Conservation (phyloP, 1,140 invertebrate species). For the Tetramorium alpestre region DNA sequence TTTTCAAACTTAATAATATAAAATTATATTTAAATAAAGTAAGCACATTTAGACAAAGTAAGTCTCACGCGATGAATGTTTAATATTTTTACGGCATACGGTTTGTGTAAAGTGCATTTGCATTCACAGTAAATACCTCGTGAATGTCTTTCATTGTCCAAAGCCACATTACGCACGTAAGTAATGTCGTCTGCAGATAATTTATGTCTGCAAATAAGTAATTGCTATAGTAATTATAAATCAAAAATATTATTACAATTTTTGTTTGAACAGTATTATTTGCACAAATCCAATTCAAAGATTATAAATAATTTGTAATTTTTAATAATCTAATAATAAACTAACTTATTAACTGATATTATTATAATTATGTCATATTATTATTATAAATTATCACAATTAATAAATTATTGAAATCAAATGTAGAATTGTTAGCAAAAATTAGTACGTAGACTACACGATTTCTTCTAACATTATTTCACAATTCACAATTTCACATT, state of each 20-base stretch:
- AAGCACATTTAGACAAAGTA: background rate
- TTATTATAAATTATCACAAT: background rate
- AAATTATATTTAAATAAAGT: background rate
- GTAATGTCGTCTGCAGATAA: background rate
- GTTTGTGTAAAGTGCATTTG: constrained; percentile 5
- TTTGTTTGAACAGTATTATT: background rate
- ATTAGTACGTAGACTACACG: background rate
- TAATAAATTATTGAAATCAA: background rate
- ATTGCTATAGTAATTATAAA: background rate
- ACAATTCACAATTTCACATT: background rate
- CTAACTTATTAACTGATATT: background rate
- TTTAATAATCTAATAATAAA: background rate
- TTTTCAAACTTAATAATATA: background rate
- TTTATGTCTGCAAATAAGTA: background rate
- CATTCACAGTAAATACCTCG: constrained; percentile 33
- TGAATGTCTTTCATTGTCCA: background rate
- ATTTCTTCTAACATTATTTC: background rate
- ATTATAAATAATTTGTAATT: background rate
- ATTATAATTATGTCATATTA: background rate
- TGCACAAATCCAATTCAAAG: background rate
- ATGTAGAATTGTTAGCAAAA: background rate
- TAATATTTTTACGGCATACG: background rate
- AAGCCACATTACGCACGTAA: background rate
- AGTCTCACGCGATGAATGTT: constrained; percentile 7
- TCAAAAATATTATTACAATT: background rate